Evolutionary conservation across 2,888 invertebrate genomes (phyloP), one percentile per base, ranked within the genome.

Genomic region (Andrena trimmerana): DNA sequence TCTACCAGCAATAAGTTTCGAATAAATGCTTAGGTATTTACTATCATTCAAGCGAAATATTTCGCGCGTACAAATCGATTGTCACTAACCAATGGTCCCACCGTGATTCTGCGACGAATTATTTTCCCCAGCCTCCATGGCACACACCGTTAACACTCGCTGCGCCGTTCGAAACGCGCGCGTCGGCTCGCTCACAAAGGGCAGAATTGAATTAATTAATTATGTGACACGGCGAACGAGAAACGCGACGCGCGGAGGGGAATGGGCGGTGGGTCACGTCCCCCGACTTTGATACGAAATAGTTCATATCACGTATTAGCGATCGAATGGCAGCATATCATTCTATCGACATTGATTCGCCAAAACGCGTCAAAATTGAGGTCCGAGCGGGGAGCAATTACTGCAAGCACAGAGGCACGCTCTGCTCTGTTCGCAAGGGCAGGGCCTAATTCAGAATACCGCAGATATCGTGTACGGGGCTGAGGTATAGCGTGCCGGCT

Each of bases 401-500:
- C 60, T 27, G 65, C 42, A 24, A 31, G 52, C 59, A 54, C 73
- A 60, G 83, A 67, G 78, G 73, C 31, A 54, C 65, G 48, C 54
- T 31, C 67, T 65, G 59, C 70, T 81, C 70, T 59, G 59, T 66
- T 81, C 50, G 65, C 62, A 57, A 69, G 70, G 59, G 65, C 59
- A 72, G 65, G 68, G 80, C 78, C 73, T 87, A 86, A 88, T 89
- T 85, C 78, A 60, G 79, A 69, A 87, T 89, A 89, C 87, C 81
- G 71, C 86, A 78, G 86, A 85, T 78, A 83, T 78, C 75, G 81
- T 84, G 80, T 74, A 86, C 73, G 59, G 20, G 76, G 78, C 68
- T 54, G 78, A 59, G 85, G 83, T 84, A 70, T 92, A 90, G 91
- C 92, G 92, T 92, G 92, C 87, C 90, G 89, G 89, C 90, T 92